phyloP scores from a whole-genome alignment of 2,888 invertebrate species.

The Torymus texanus region DNA sequence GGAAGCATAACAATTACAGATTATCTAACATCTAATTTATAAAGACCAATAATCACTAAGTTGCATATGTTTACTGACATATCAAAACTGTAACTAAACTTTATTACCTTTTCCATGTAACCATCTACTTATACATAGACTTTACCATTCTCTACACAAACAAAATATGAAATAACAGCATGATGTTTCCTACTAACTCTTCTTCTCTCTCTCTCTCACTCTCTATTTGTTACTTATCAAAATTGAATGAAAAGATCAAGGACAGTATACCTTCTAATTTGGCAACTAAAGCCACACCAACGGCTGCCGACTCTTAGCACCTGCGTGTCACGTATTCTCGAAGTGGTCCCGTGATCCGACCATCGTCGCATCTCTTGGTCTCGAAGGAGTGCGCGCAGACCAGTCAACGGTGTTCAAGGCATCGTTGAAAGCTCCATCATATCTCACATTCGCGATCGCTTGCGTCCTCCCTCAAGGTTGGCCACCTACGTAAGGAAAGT shows the following conservation, averaged over 20 bases:
- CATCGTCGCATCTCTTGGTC: constrained; percentile 27
- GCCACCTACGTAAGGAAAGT: neutral
- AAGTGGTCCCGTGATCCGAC: constrained; percentile 10
- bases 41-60: no score
- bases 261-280: constrained; percentile 39
- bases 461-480: neutral
- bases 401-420: no score
- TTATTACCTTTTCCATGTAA: no score
- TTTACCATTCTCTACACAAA: no score
- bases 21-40: no score
- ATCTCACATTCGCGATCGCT: constrained; percentile 2
- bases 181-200: no score
- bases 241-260: constrained; percentile 26
- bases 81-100: no score
- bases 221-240: neutral
- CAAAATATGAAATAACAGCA: no score
- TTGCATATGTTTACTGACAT: no score
- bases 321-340: constrained; percentile 40
- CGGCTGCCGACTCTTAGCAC: neutral
- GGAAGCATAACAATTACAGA: neutral
- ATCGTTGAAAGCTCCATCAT: neutral
- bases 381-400: neutral
- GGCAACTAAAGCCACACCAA: constrained; percentile 13
- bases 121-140: no score
- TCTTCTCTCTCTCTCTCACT: no score